Evolutionary conservation across 2,888 invertebrate species (phyloP).

Genomic region (Dynastes maya): DNA sequence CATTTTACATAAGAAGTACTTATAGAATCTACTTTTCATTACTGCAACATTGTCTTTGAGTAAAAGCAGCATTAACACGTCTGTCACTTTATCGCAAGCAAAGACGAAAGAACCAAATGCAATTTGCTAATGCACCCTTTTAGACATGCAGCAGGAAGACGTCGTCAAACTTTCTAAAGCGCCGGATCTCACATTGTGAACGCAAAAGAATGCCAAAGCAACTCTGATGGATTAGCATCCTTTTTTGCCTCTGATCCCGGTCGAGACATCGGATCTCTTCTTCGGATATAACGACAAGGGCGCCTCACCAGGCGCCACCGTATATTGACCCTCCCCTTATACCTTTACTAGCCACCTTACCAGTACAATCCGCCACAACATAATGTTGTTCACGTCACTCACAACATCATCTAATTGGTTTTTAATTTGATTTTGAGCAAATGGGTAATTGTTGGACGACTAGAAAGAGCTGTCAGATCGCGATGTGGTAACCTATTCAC

Average conservation of each 20-base stretch:
- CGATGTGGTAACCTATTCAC: background rate
- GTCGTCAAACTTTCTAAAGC: no score
- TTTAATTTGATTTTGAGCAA: conserved; percentile 17
- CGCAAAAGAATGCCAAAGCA: background rate
- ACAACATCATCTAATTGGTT: background rate
- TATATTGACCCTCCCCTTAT: background rate
- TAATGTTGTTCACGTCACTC: background rate
- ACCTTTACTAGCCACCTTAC: background rate
- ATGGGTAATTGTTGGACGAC: conserved; percentile 8
- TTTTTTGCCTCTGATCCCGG: background rate
- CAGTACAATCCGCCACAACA: background rate
- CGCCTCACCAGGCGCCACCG: conserved; percentile 10
- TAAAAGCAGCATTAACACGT: no score
- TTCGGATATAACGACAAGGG: background rate
- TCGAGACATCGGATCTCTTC: background rate
- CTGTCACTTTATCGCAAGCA: background rate
- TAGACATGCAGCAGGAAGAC: background rate
- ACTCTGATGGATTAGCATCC: conserved; percentile 13
- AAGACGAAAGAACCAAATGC: background rate
- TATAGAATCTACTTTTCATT: no score
- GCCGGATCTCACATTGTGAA: background rate
- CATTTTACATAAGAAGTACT: no score
- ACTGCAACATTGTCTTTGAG: no score
- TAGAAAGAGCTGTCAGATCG: background rate
- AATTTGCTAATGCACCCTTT: conserved; percentile 12